Conservation (phyloP, 2,113 vertebrate species). For the Hyaena hyaena region DNA sequence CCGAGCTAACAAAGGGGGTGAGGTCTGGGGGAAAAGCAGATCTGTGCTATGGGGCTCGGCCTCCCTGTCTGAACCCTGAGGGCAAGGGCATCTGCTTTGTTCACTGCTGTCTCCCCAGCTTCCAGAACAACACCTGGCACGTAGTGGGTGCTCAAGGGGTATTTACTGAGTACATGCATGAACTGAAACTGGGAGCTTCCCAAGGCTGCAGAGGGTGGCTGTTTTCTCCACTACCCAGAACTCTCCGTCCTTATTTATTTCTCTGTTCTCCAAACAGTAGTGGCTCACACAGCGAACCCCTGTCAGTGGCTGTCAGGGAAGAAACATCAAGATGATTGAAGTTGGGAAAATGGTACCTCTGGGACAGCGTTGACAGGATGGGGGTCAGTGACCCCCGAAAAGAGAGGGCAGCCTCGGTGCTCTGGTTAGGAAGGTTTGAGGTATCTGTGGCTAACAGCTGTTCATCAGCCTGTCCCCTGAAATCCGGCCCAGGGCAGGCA, state of each 20-base stretch:
- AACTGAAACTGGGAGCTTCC: not conserved
- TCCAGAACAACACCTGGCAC: not conserved
- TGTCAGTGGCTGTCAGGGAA: constrained; percentile 36
- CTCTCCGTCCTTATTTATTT: not conserved
- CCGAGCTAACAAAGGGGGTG: not conserved
- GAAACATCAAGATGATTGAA: constrained; percentile 47
- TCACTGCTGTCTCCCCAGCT: not conserved
- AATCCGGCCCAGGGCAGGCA: not conserved
- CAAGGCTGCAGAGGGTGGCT: not conserved
- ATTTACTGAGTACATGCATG: not conserved
- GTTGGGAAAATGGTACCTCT: constrained; percentile 2
- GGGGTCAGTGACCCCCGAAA: not conserved
- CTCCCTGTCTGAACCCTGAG: not conserved
- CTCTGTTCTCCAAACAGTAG: not conserved
- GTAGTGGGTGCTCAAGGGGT: not conserved
- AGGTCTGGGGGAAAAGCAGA: accelerated
- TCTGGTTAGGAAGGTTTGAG: not conserved
- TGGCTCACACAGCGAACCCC: not conserved
- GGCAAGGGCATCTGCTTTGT: not conserved
- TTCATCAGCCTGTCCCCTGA: not conserved
- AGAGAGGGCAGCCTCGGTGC: not conserved
- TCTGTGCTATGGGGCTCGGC: too few species aligned
- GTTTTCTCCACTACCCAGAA: not conserved
- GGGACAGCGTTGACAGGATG: not conserved
- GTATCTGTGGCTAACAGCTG: not conserved